Evolutionary conservation across 2,888 invertebrate genomes (phyloP).

Genomic region (Synanthedon formicaeformis): DNA sequence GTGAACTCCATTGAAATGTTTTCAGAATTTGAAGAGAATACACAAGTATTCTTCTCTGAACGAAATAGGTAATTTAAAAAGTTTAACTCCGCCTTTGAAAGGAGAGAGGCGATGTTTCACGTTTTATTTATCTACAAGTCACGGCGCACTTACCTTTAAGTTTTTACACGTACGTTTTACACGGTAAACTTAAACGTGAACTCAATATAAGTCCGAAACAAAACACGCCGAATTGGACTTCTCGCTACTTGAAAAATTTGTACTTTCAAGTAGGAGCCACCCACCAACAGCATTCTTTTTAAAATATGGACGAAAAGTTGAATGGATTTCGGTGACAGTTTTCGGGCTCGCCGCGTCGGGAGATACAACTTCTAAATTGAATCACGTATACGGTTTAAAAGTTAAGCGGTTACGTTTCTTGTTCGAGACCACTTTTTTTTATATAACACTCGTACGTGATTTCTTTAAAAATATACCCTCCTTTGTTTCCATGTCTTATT

Average conservation of each 20-base stretch:
- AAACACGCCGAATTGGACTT: neutral
- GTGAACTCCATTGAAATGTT: no score
- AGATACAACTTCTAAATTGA: conserved; percentile 64
- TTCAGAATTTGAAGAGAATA: no score
- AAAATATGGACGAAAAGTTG: conserved; percentile 52
- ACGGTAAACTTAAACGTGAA: no score
- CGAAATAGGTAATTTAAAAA: no score
- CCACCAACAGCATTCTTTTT: conserved; percentile 29
- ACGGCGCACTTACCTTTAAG: neutral
- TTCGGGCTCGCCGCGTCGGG: conserved; percentile 35
- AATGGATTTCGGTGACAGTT: conserved; percentile 53
- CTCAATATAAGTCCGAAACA: neutral
- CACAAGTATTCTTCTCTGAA: no score
- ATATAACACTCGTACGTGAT: conserved; percentile 54
- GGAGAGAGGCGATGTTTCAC: neutral
- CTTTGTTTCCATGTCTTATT: conserved; percentile 45
- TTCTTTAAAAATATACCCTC: conserved; percentile 41
- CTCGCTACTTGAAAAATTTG: conserved; percentile 13
- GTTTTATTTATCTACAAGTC: neutral
- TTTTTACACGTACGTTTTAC: no score
- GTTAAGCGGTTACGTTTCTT: conserved; percentile 63
- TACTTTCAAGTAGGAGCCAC: conserved; percentile 21
- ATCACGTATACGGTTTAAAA: conserved; percentile 69
- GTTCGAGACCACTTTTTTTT: conserved; percentile 53
- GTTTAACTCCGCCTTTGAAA: no score